Evolutionary conservation across 2,888 invertebrate genomes (phyloP).

Genomic region (Hemistola chrysoprasaria): DNA sequence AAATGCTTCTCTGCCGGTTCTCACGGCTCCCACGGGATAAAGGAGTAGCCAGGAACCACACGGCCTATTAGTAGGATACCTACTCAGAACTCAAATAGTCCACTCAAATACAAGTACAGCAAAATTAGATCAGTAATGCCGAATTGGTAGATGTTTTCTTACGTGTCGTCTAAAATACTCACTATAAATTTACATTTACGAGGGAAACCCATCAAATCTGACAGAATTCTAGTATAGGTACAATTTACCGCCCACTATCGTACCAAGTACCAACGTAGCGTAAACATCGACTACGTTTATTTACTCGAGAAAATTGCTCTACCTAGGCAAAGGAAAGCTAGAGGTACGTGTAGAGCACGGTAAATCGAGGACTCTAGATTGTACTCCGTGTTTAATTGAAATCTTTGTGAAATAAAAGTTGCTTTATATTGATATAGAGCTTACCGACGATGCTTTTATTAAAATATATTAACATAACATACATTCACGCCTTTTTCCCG

Average conservation of each 20-base stretch:
- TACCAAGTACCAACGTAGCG: slow-evolving; percentile 24
- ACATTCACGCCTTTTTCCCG: too few species aligned
- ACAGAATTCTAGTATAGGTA: slow-evolving; percentile 13
- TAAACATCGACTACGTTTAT: slow-evolving; percentile 24
- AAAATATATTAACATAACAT: too few species aligned
- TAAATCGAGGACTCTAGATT: too few species aligned
- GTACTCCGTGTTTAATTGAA: neutral
- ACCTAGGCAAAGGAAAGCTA: slow-evolving; percentile 8
- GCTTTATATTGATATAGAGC: too few species aligned
- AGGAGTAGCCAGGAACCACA: too few species aligned
- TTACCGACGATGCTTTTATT: too few species aligned
- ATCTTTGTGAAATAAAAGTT: too few species aligned
- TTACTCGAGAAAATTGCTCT: slow-evolving; percentile 18
- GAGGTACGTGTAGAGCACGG: neutral
- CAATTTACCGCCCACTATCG: slow-evolving; percentile 18
- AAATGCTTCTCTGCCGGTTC: too few species aligned
- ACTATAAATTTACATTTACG: slow-evolving; percentile 17
- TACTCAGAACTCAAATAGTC: too few species aligned
- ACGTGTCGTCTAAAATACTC: slow-evolving; percentile 17
- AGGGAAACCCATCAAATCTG: slow-evolving; percentile 16
- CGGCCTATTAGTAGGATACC: too few species aligned
- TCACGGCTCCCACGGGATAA: too few species aligned
- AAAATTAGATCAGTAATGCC: slow-evolving; percentile 11
- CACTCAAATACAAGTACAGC: neutral
- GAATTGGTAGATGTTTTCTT: slow-evolving; percentile 10